Evolutionary conservation across 2,888 invertebrate genomes (phyloP).

Genomic region (Agrotis clavis): DNA sequence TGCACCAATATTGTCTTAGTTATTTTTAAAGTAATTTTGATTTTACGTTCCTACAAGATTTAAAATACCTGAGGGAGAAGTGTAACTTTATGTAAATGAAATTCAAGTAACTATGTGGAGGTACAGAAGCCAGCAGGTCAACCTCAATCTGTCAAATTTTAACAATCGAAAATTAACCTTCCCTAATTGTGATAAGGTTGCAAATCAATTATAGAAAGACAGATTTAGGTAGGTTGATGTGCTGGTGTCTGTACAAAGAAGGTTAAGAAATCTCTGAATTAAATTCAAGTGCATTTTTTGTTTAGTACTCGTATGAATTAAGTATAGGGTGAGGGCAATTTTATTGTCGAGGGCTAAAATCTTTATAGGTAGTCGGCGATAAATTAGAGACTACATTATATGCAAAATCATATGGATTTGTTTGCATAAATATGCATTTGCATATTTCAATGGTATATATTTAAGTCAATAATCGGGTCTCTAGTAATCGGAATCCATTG

Average conservation of each 20-base stretch:
- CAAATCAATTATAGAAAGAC: no score
- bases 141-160: no score
- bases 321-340: constrained; percentile 28
- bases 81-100: not conserved
- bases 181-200: no score
- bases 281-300: not conserved
- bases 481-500: not conserved
- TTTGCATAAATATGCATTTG: no score
- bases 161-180: no score
- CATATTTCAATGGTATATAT: no score
- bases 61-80: not conserved
- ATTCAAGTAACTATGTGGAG: not conserved
- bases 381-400: not conserved
- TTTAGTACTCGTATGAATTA: not conserved
- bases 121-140: no score
- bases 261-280: not conserved
- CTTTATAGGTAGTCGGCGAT: not conserved
- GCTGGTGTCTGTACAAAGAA: no score
- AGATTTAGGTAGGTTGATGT: no score
- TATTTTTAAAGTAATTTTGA: not conserved
- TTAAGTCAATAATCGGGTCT: no score
- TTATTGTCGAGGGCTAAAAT: not conserved
- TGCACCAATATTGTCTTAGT: not conserved
- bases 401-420: no score
- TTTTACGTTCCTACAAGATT: not conserved